Percentiles rank a stretch among this genome's conserved stretches.
Conservation (phyloP, 2,888 invertebrate genomes). For the Cremastinae sp. region DNA sequence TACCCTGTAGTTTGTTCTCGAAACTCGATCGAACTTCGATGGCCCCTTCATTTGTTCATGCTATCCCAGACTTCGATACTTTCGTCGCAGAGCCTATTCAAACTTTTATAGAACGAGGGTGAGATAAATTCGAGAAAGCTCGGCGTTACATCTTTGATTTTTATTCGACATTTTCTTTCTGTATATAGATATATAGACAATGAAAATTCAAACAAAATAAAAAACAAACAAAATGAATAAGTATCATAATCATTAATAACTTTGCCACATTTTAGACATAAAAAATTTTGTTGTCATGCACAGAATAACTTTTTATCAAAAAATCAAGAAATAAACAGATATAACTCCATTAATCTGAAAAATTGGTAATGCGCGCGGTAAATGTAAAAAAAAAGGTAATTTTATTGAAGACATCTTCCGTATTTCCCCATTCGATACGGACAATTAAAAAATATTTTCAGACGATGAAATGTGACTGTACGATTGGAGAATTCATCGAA, state of each 20-base stretch:
- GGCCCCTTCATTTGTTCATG: background rate
- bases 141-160: conserved; percentile 13
- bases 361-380: too few species aligned
- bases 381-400: too few species aligned
- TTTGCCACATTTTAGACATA: background rate
- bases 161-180: background rate
- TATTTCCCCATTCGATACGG: too few species aligned
- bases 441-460: too few species aligned
- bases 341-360: too few species aligned
- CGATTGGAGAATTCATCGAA: too few species aligned
- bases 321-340: too few species aligned
- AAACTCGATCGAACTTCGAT: conserved; percentile 23
- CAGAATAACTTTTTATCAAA: too few species aligned
- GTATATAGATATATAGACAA: background rate
- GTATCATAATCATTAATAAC: background rate
- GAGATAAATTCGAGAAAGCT: background rate
- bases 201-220: background rate
- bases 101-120: conserved; percentile 5
- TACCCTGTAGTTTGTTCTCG: background rate
- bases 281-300: too few species aligned
- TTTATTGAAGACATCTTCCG: too few species aligned
- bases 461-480: too few species aligned
- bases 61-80: background rate
- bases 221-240: background rate
- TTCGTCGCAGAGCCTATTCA: background rate